Conservation (phyloP, 2,888 invertebrate genomes). For the Drosophila koepferae region DNA sequence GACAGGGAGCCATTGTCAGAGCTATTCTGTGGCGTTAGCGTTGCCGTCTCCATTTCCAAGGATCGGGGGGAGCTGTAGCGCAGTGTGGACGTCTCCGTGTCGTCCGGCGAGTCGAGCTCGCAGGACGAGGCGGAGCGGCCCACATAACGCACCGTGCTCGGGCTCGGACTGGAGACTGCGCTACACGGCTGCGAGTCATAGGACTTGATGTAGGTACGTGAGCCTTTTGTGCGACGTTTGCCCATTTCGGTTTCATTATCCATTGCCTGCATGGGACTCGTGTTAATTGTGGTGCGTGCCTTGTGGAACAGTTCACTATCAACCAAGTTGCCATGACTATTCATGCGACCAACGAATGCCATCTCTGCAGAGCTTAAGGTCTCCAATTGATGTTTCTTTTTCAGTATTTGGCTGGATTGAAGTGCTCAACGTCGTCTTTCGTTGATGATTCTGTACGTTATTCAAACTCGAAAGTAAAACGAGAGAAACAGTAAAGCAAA, state of each 20-base stretch:
- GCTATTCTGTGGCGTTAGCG: slow-evolving; percentile 2
- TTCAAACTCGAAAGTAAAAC: slow-evolving; percentile 30
- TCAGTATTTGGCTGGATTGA: slow-evolving; percentile 2
- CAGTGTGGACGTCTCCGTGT: slow-evolving; percentile 67
- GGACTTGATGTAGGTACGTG: slow-evolving; percentile 62
- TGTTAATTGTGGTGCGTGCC: slow-evolving; percentile 5
- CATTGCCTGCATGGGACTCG: not conserved
- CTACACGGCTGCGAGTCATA: slow-evolving; percentile 26
- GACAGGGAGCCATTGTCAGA: slow-evolving; percentile 31
- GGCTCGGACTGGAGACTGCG: slow-evolving; percentile 9
- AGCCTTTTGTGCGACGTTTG: slow-evolving; percentile 12
- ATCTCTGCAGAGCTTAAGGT: slow-evolving; percentile 22
- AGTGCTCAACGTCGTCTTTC: slow-evolving; percentile 7
- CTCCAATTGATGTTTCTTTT: not conserved
- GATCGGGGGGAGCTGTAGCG: slow-evolving; percentile 47
- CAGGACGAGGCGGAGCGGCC: slow-evolving; percentile 58
- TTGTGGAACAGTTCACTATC: slow-evolving; percentile 35
- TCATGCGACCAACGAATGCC: slow-evolving; percentile 68
- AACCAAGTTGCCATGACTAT: slow-evolving; percentile 34
- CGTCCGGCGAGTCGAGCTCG: slow-evolving; percentile 53
- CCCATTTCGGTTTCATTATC: not conserved
- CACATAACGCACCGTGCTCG: slow-evolving; percentile 53
- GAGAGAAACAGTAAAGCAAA: slow-evolving; percentile 49
- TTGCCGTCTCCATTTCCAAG: slow-evolving; percentile 18
- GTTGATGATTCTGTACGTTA: slow-evolving; percentile 14